Evolutionary conservation across 2,797 vertebrate genomes (phyloP).

Genomic region (Botia kubotai): DNA sequence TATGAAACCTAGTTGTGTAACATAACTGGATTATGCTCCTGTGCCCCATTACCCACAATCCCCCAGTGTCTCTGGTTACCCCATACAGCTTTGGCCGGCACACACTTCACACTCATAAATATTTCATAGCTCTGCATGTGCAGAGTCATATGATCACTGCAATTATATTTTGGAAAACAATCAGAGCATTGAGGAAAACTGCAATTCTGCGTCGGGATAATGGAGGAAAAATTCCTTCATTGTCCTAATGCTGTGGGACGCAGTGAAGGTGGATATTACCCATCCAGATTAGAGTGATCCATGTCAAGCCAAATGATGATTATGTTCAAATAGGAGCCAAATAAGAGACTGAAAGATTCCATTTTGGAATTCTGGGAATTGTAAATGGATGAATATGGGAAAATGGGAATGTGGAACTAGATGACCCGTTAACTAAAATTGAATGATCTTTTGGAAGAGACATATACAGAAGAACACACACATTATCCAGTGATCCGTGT

Average conservation of each 20-base stretch:
- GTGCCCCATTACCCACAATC: slow-evolving; percentile 31
- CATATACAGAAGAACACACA: background rate
- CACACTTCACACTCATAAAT: slow-evolving; percentile 43
- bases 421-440: slow-evolving; percentile 20
- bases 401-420: slow-evolving; percentile 12
- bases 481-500: slow-evolving; percentile 15
- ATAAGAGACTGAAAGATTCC: slow-evolving; percentile 18
- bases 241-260: slow-evolving; percentile 4
- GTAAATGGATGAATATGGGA: too few species aligned
- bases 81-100: slow-evolving; percentile 14
- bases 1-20: slow-evolving; percentile 37
- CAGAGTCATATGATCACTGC: slow-evolving; percentile 45
- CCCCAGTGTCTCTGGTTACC: slow-evolving; percentile 29
- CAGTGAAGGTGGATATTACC: slow-evolving; percentile 1
- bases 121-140: slow-evolving; percentile 36
- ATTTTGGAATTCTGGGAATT: slow-evolving; percentile 1
- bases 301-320: slow-evolving; percentile 42
- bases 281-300: slow-evolving; percentile 17
- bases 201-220: slow-evolving; percentile 12
- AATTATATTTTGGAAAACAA: slow-evolving; percentile 53
- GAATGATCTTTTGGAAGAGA: background rate
- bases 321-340: slow-evolving; percentile 40
- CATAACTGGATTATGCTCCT: slow-evolving; percentile 36
- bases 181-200: slow-evolving; percentile 20
- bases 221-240: slow-evolving; percentile 35